phyloP scores from a whole-genome alignment of 2,888 invertebrate species.

The Pterostichus madidus region DNA sequence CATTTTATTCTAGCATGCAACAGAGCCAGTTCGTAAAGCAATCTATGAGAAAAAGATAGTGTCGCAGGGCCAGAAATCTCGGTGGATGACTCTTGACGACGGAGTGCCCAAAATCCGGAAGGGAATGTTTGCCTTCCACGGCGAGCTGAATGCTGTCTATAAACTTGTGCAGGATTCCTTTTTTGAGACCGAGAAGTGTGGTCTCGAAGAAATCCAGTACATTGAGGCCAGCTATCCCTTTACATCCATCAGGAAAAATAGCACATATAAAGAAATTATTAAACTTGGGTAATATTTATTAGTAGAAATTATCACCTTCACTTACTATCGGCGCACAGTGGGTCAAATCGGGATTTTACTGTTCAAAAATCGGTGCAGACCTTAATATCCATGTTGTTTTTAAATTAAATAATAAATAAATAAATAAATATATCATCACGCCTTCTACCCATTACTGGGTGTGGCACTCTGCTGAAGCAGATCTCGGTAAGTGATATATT shows the following conservation, averaged over 20 bases:
- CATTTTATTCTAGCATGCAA: slow-evolving; percentile 78
- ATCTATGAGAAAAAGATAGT: slow-evolving; percentile 83
- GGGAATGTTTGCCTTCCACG: slow-evolving; percentile 84
- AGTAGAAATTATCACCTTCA: background rate
- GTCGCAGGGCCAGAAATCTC: slow-evolving; percentile 80
- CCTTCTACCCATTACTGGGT: too few relatives aligned
- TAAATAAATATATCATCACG: too few relatives aligned
- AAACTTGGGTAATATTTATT: slow-evolving; percentile 78
- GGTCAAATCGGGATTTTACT: too few relatives aligned
- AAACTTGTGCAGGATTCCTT: slow-evolving; percentile 84
- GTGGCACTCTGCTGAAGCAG: too few relatives aligned
- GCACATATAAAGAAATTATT: slow-evolving; percentile 79
- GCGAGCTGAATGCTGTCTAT: slow-evolving; percentile 83
- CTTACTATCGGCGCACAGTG: too few relatives aligned
- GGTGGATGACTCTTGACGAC: slow-evolving; percentile 81
- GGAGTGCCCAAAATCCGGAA: slow-evolving; percentile 81
- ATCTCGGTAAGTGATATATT: too few relatives aligned
- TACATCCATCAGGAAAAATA: slow-evolving; percentile 79
- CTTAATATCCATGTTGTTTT: too few relatives aligned
- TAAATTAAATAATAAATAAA: too few relatives aligned
- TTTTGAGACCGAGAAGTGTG: slow-evolving; percentile 85
- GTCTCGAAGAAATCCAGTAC: slow-evolving; percentile 81
- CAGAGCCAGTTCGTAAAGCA: slow-evolving; percentile 81
- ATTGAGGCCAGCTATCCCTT: slow-evolving; percentile 80
- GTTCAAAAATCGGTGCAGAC: too few relatives aligned